Evolutionary conservation across 2,797 vertebrate species (phyloP), one percentile per base, ranked within the genome.

Genomic region (Micromesistius poutassou): DNA sequence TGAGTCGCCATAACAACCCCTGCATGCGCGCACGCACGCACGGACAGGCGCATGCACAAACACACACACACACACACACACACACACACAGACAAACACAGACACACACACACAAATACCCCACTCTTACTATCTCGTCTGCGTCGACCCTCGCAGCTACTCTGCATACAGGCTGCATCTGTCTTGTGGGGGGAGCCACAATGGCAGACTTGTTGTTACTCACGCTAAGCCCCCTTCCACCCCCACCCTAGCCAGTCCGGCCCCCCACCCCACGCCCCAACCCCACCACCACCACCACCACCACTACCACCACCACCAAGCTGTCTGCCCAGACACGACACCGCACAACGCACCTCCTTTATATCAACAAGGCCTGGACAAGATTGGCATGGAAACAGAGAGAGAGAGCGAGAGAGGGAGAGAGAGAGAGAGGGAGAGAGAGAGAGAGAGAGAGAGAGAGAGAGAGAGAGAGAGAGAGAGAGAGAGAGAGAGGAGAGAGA

Each of bases 291-390:
- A 4, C 42, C 12, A 77, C 86, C 90, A 85, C 79, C 75, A 0
- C 84, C 77, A 81, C n/a, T n/a, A 4, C 42, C 12, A 77, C 86
- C 90, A 85, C 79, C 75, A 0, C 84, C 77, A 81, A 76, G 81
- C 84, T 82, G 86, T 89, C 88, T 87, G 85, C 86, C 22, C 79
- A 4, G 13, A 66, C 83, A 81, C 84, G 71, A 79, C 30, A 3
- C 55, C 40, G 72, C 83, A 92, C 88, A 92, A 92, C 91, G 87
- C 84, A 75, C 62, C 80, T 88, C 84, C 13, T 55, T 92, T 90
- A 87, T 88, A 55, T 83, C 75, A 71, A 81, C 76, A 36, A 80
- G 25, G 78, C 82, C 70, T 83, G 87, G 89, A 91, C 89, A 90
- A 87, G 88, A 84, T 88, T 87, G 90, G 87, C 90, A 91, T 86